Conservation (phyloP, 2,797 vertebrate species). For the Gephyroberyx darwinii region DNA sequence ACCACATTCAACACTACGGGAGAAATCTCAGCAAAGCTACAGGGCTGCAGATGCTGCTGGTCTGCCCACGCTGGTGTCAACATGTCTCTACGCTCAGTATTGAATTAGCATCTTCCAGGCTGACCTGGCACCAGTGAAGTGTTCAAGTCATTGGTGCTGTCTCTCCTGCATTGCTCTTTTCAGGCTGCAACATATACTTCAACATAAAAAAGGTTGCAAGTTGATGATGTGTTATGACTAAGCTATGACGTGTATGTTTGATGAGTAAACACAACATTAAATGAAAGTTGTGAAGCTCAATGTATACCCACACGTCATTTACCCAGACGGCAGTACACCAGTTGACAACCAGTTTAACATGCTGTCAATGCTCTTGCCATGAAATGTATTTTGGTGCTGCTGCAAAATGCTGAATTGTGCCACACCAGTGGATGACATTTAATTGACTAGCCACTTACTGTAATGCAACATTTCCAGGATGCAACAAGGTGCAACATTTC, state of each 20-base stretch:
- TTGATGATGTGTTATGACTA: no score
- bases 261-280: no score
- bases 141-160: slow-evolving; percentile 26
- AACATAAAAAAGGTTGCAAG: neutral
- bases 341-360: no score
- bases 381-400: no score
- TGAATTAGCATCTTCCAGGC: slow-evolving; percentile 19
- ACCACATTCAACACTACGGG: slow-evolving; percentile 52
- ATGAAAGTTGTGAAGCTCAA: no score
- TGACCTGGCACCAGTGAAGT: slow-evolving; percentile 32
- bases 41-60: slow-evolving; percentile 31
- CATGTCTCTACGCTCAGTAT: slow-evolving; percentile 24
- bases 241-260: no score
- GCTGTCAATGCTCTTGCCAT: no score
- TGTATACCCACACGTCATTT: no score
- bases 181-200: neutral
- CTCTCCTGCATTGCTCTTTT: slow-evolving; percentile 46
- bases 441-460: neutral
- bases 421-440: no score
- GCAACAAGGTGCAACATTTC: neutral
- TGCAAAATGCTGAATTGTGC: no score
- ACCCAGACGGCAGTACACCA: no score
- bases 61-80: slow-evolving; percentile 43
- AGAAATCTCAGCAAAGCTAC: slow-evolving; percentile 46
- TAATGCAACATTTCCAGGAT: slow-evolving; percentile 6